phyloP scores from a whole-genome alignment of 2,888 invertebrate genomes.

The Eupithecia pulchellata region DNA sequence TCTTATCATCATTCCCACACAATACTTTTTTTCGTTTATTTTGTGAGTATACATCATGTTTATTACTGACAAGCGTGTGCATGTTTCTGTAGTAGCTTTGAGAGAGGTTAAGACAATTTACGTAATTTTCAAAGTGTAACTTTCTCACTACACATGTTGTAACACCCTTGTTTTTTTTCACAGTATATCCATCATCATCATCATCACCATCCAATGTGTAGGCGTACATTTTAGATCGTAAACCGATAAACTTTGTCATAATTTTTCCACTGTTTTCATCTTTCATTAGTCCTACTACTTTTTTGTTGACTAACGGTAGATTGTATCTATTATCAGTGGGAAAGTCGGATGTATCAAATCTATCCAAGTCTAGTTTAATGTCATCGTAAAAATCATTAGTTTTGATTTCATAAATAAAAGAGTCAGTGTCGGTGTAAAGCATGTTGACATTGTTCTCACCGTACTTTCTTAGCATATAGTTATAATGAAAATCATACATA shows the following conservation, averaged over 20 bases:
- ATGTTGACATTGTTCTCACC: not conserved
- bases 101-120: too few species aligned
- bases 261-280: too few species aligned
- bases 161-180: slow-evolving; percentile 8
- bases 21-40: too few species aligned
- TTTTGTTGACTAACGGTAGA: too few species aligned
- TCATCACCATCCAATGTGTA: not conserved
- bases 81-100: too few species aligned
- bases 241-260: slow-evolving; percentile 2
- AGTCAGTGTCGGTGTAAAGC: not conserved
- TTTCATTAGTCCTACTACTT: too few species aligned
- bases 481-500: not conserved
- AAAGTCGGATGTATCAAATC: too few species aligned
- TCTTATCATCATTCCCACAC: too few species aligned
- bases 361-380: too few species aligned
- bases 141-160: not conserved
- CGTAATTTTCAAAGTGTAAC: not conserved
- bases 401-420: not conserved
- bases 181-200: not conserved
- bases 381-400: not conserved
- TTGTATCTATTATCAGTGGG: too few species aligned
- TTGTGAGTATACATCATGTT: too few species aligned
- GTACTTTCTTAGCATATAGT: not conserved
- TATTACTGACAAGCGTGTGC: too few species aligned
- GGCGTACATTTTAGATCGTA: slow-evolving; percentile 9